A percentile compares a stretch with the other conserved stretches of the same genome.
These are phyloP conservation scores for Phlogophora meticulosa DNA, from an alignment of 2,888 invertebrate species.

Conservation along the genomic window DNA sequence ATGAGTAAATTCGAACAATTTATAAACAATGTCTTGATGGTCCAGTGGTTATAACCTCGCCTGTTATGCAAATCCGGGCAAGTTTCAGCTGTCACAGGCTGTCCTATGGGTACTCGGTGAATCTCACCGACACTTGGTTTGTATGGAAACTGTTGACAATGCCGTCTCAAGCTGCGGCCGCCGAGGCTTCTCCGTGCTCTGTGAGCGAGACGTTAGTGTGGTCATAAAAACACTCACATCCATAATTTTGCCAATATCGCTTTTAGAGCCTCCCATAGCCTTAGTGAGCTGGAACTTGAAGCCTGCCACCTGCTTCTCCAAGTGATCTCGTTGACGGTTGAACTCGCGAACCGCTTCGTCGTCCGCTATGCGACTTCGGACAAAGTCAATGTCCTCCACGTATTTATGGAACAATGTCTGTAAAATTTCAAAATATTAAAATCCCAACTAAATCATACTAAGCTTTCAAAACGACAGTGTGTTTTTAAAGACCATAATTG, in stretches of 20 bases:
- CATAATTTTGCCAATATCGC: conserved; percentile 92
- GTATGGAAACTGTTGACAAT: too few species aligned
- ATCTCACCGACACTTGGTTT: too few species aligned
- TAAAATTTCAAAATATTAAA: conserved; percentile 5
- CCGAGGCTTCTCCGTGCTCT: too few species aligned
- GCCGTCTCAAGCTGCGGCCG: too few species aligned
- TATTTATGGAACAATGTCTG: conserved; percentile 93
- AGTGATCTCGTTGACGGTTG: conserved; percentile 95
- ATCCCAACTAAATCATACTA: neutral
- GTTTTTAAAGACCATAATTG: conserved; percentile 4
- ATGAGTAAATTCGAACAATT: neutral
- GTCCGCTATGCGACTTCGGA: conserved; percentile 92
- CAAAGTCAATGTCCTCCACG: conserved; percentile 93
- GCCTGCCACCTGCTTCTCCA: conserved; percentile 92
- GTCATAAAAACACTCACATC: conserved; percentile 83
- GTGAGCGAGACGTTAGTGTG: neutral
- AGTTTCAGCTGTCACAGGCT: too few species aligned
- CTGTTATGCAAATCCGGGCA: too few species aligned
- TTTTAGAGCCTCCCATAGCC: conserved; percentile 85
- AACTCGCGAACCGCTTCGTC: conserved; percentile 94
- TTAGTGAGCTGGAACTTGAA: conserved; percentile 81
- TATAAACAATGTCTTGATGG: too few species aligned
- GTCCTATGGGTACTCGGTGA: too few species aligned
- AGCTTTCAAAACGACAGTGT: neutral
- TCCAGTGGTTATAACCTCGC: too few species aligned